phyloP scores from a whole-genome alignment of 2,113 vertebrate genomes.

The Chelonoidis abingdonii region DNA sequence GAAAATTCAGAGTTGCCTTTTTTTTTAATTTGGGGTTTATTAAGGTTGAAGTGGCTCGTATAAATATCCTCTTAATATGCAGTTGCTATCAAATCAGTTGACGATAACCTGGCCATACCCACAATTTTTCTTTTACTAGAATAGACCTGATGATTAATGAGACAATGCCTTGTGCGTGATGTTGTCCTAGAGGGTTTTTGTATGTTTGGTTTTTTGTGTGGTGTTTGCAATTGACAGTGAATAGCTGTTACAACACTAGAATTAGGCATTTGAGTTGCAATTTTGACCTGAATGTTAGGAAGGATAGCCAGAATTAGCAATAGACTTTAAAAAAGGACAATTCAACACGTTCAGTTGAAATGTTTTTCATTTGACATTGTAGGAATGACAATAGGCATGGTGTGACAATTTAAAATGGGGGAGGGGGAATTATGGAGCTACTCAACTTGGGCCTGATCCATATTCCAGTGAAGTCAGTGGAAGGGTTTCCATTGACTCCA shows the following conservation, averaged over 20 bases:
- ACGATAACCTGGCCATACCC: conserved; percentile 26
- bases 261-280: not conserved
- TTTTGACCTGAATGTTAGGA: not conserved
- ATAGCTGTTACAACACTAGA: not conserved
- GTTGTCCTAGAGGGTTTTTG: not conserved
- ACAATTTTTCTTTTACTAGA: not conserved
- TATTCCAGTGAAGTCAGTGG: not conserved
- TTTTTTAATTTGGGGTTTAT: conserved; percentile 25
- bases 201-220: not conserved
- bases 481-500: not conserved
- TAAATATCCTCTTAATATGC: conserved; percentile 33
- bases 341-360: not conserved
- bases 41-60: conserved; percentile 53
- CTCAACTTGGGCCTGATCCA: not conserved
- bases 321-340: not conserved
- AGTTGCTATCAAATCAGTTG: conserved; percentile 20
- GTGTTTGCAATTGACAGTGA: not conserved
- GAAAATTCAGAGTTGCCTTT: conserved; percentile 71
- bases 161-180: not conserved
- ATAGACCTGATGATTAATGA: conserved; percentile 32
- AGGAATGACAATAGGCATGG: not conserved
- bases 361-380: not conserved
- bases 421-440: not conserved
- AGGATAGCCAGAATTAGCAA: not conserved
- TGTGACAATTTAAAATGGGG: not conserved